Evolutionary conservation across 2,888 invertebrate genomes (phyloP).

Genomic region (Caenorhabditis panamensis): DNA sequence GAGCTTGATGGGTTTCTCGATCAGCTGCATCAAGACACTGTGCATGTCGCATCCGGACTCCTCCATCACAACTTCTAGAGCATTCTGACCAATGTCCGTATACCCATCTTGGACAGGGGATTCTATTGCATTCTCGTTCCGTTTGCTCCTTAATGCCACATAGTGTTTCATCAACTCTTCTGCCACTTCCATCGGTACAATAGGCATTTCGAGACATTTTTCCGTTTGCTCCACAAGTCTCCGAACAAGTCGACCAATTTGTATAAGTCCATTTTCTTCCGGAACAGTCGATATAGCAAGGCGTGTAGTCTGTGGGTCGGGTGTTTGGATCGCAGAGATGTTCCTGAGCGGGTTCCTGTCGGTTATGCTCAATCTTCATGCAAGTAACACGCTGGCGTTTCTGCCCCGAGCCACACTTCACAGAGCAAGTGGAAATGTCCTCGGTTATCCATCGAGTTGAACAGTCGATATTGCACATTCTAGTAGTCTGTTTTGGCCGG

Average conservation of each 20-base stretch:
- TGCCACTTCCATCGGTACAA: constrained; percentile 81
- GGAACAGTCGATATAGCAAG: constrained; percentile 82
- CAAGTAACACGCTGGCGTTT: constrained; percentile 81
- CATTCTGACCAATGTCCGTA: constrained; percentile 79
- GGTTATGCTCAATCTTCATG: constrained; percentile 73
- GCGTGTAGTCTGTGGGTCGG: constrained; percentile 78
- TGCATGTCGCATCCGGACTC: constrained; percentile 82
- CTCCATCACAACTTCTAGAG: constrained; percentile 82
- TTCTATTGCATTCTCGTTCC: constrained; percentile 76
- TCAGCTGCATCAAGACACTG: constrained; percentile 82
- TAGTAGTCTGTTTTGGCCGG: constrained; percentile 83
- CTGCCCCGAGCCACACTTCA: constrained; percentile 81
- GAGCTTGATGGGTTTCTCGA: constrained; percentile 74
- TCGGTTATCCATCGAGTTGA: constrained; percentile 82
- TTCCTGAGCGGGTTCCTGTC: constrained; percentile 70
- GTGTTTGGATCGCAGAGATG: constrained; percentile 67
- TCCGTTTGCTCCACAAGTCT: constrained; percentile 82
- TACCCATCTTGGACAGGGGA: constrained; percentile 79
- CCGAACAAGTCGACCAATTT: constrained; percentile 82
- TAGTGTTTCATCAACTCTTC: constrained; percentile 49
- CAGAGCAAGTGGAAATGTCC: constrained; percentile 81
- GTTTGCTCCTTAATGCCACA: constrained; percentile 51
- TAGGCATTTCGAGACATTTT: constrained; percentile 80
- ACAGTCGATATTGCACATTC: constrained; percentile 85
- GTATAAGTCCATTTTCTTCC: constrained; percentile 82